Evolutionary conservation across 2,888 invertebrate species (phyloP), one percentile per base, ranked within the genome.

Genomic region (Tinea trinotella): DNA sequence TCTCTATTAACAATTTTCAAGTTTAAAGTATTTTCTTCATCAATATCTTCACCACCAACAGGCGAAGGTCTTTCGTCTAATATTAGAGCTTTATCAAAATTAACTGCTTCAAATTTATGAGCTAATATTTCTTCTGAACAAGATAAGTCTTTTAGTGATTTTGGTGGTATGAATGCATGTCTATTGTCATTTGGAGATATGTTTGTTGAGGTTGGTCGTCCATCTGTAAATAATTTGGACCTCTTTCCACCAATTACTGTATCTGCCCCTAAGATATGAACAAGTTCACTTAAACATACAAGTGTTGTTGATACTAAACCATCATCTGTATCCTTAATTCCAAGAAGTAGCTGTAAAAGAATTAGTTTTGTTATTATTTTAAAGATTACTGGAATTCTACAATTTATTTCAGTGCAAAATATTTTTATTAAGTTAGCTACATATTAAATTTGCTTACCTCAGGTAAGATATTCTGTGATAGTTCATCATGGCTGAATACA

Each of bases 301-400:
- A 97, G 80, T 9, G 96, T 96, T 56, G 91, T 90, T 19, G 93
- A 89, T 0, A 97, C 97, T 57, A 97, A 79, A 54, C 88, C 87
- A 70, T 97, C 95, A 74, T 95, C 93, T 1, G 90, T 91, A 67
- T 97, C 97, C 71, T 94, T 93, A 61, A 97, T 92, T 2, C 96
- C 97, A 30, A 95, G 88, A 35, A 96, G 84, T 53, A 97, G 77
- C 90, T 93, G 76, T 54, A 88, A 88, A n/a, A n/a, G n/a, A n/a
- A n/a, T n/a, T n/a, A n/a, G n/a, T n/a, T n/a, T n/a, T n/a, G n/a
- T n/a, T n/a, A n/a, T n/a, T n/a, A n/a, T n/a, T n/a, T n/a, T n/a
- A n/a, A n/a, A n/a, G n/a, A n/a, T n/a, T n/a, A n/a, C n/a, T n/a
- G n/a, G n/a, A n/a, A n/a, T n/a, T n/a, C n/a, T n/a, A n/a, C n/a